Base-by-base conservation (phyloP, 2,113 vertebrate species). In the Cyanoramphus novaezelandiae region DNA sequence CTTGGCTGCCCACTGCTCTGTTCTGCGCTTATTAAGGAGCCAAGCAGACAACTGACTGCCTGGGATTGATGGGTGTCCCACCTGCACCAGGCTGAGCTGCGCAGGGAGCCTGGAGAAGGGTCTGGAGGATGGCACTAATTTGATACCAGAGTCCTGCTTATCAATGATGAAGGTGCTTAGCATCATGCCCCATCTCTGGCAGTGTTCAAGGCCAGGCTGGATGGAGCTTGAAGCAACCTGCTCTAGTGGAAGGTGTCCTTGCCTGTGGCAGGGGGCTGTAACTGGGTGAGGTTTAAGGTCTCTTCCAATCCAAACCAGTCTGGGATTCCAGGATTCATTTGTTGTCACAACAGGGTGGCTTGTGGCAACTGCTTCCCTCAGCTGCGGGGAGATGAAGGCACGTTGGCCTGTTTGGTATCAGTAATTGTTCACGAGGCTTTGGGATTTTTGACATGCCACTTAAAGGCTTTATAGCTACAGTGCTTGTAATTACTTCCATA, bases 11-110 rank as follows among this genome's bases (percentile, higher is more conserved):
- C 87, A 44, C 21, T 1, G n/a, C 87, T 85, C 74, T 28, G 60
- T 9, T 55, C 4, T 13, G 50, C 76, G 57, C 44, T 23, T 17
- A 3, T 23, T 44, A 10, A 24, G 86, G 81, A 31, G 0, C 27
- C n/a, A 7, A 0, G 6, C 60, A 29, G 86, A 28, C 27, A 28
- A 2, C 0, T 1, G 43, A 0, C 6, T 9, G 19, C 53, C 55
- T 53, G 3, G 8, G 17, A 53, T 7, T 6, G 88, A 37, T 28
- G 69, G 41, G 10, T 37, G 59, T 19, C 10, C 5, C 1, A 3
- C 64, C 59, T 10, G 2, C 47, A 10, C 60, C 82, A 13, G 7
- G 0, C 80, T 2, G 28, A 55, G 16, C 90, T 59, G 57, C n/a
- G 20, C 33, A 15, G 57, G 33, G 57, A 59, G 33, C 33, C 20